These are phyloP conservation scores for Pseudoatta argentina DNA, from an alignment of 1,140 invertebrate genomes.

Conservation along the genomic window DNA sequence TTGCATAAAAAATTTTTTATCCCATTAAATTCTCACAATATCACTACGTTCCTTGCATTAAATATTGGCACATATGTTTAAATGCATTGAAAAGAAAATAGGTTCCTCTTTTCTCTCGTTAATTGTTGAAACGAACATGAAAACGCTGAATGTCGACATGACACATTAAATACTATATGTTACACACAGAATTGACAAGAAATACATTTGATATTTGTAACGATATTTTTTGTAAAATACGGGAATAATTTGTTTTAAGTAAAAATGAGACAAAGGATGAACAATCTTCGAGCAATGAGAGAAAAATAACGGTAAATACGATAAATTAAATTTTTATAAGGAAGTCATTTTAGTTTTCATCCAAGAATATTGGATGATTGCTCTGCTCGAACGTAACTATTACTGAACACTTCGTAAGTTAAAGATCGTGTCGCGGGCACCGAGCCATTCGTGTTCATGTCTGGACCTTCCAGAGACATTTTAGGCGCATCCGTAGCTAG, in stretches of 20 bases:
- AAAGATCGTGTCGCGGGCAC: conserved; percentile 20
- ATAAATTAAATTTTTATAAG: background rate
- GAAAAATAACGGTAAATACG: background rate
- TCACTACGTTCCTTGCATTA: background rate
- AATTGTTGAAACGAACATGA: background rate
- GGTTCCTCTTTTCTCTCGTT: background rate
- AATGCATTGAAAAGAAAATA: background rate
- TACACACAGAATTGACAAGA: background rate
- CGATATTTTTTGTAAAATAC: background rate
- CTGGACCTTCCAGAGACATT: conserved; percentile 40
- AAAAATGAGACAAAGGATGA: background rate
- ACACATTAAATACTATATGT: background rate
- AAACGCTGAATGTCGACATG: background rate
- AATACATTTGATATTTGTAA: background rate
- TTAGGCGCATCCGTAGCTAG: conserved; percentile 18
- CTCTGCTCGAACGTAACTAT: background rate
- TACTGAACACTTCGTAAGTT: background rate
- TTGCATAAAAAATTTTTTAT: background rate
- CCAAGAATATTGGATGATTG: background rate
- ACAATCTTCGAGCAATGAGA: background rate
- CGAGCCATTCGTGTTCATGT: conserved; percentile 1
- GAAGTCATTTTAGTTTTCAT: background rate
- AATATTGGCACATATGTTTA: background rate
- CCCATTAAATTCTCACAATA: background rate
- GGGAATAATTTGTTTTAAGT: background rate